Base-by-base conservation (phyloP, 1,140 invertebrate genomes). In the Sminthurides bifidus region DNA sequence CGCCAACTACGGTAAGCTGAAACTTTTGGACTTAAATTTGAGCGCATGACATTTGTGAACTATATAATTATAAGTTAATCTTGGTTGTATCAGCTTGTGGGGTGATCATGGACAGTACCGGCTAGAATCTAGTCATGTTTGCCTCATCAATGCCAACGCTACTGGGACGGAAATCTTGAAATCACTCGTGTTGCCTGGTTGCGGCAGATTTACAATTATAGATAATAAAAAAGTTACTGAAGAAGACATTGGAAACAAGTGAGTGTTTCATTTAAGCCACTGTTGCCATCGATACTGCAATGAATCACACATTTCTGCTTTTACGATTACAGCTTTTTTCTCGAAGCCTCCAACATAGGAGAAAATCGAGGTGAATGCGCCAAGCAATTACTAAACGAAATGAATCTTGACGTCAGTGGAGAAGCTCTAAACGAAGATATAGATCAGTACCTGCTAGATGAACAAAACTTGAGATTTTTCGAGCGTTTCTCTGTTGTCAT, bases 161-260 rank as follows among this genome's bases (percentile, higher is more conserved):
- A 78, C 92, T 49, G 93, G 93, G 29, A 94, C 91, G 38, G 95
- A 98, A 78, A 84, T 90, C 50, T 72, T 97, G 23, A 98, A 98
- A 73, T 91, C 89, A 45, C 76, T 98, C 12, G 84, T 97, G 17
- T 73, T 98, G 29, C 92, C 94, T 51, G 93, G 92, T 14, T 84
- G 97, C 66, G 92, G 93, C 54, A 83, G 87, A n/a, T 92, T 98
- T 64, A 96, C 92, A 0, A 90, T 98, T 64, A 82, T 96, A 8
- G 95, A 98, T 79, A 85, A 84, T 15, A 79, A 83, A 66, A 84
- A 82, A 66, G 79, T 91, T 1, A 83, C 78, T 23, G 84, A 88
- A 56, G 87, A 93, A 72, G 92, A 98, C 73, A 79, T 93, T 58
- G 92, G 90, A 24, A 84, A 84, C 64, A 96, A 96, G 86, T 90